These are phyloP conservation scores for Limosa lapponica DNA, from an alignment of 2,797 vertebrate species.

Conservation along the genomic window DNA sequence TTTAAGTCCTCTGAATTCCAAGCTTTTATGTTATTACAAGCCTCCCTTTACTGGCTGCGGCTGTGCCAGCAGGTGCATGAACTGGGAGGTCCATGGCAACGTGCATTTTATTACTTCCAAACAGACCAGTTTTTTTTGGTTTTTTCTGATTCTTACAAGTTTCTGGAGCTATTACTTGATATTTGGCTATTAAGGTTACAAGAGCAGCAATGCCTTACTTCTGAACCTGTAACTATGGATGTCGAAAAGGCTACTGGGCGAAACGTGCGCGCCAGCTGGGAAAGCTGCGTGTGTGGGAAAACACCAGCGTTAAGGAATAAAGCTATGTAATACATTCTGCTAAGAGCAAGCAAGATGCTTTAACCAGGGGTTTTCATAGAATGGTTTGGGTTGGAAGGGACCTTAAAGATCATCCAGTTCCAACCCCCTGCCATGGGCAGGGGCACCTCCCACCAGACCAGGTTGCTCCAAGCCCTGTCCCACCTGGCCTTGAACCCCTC, in stretches of 20 bases:
- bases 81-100: not conserved
- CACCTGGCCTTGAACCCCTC: no score
- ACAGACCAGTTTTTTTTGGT: not conserved
- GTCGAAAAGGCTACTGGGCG: not conserved
- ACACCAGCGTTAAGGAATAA: not conserved
- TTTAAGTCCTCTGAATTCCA: slow-evolving; percentile 42
- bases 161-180: not conserved
- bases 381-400: no score
- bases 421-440: no score
- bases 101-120: slow-evolving; percentile 45
- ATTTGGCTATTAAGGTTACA: not conserved
- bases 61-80: slow-evolving; percentile 57
- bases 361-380: not conserved
- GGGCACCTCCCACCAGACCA: no score
- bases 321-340: not conserved
- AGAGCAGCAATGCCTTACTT: not conserved
- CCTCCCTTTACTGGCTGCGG: slow-evolving; percentile 16
- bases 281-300: not conserved
- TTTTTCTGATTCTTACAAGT: not conserved
- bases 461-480: no score
- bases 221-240: not conserved
- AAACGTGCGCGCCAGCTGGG: not conserved
- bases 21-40: slow-evolving; percentile 52
- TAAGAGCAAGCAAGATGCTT: not conserved
- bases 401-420: no score